A percentile compares a stretch with the other conserved stretches of the same genome.
Conservation (phyloP, 2,797 vertebrate genomes). For the Halcyon chelicuti region DNA sequence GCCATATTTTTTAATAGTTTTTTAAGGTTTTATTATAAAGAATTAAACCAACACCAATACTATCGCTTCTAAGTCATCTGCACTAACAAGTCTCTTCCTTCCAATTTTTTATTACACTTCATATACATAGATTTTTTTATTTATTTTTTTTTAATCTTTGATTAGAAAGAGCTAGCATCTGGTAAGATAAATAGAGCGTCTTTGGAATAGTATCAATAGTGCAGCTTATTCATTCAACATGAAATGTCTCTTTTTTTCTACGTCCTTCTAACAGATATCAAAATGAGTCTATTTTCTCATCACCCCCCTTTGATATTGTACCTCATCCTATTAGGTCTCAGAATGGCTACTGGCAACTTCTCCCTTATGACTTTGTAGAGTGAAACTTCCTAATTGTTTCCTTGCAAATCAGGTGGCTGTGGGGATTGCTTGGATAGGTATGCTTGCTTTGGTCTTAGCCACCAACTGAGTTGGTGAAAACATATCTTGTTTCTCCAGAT, state of each 20-base stretch:
- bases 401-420: not conserved
- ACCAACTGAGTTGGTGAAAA: not conserved
- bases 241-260: not conserved
- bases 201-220: not conserved
- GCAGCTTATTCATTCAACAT: not conserved
- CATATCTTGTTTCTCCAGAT: not conserved
- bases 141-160: not conserved
- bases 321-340: not conserved
- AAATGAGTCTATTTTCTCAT: not conserved
- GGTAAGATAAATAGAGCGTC: not conserved
- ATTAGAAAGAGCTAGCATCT: not conserved
- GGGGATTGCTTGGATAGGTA: rapidly evolving
- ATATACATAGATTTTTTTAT: not conserved
- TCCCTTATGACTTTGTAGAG: not conserved
- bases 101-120: not conserved
- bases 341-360: not conserved
- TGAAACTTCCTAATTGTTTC: not conserved
- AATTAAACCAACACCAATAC: not conserved
- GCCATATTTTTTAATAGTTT: not conserved
- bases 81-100: not conserved
- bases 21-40: not conserved
- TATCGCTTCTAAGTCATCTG: not conserved
- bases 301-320: too few relatives aligned
- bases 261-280: not conserved
- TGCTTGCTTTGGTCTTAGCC: not conserved